Conservation (phyloP, 2,797 vertebrate species). For the Serranus cabrilla region DNA sequence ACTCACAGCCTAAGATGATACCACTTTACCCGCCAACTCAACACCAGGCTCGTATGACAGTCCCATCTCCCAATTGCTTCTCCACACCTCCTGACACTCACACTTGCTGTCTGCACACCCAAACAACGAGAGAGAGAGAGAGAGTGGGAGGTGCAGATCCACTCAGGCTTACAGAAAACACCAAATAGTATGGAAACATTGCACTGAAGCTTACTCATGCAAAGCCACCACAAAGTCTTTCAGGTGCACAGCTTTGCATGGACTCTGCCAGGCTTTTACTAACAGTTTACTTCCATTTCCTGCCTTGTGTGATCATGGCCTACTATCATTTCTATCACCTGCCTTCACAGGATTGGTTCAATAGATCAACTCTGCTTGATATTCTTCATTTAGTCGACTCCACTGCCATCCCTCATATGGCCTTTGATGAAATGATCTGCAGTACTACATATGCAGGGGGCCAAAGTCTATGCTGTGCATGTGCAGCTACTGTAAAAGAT, state of each 20-base stretch:
- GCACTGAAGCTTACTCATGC: constrained; percentile 36
- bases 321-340: constrained; percentile 28
- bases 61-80: constrained; percentile 21
- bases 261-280: not conserved
- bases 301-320: constrained; percentile 13
- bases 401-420: constrained; percentile 17
- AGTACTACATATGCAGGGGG: not conserved
- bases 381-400: constrained; percentile 15
- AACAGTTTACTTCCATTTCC: constrained; percentile 8
- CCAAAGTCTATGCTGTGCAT: not conserved
- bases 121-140: constrained; percentile 20
- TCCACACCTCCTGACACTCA: constrained; percentile 24
- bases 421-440: constrained; percentile 26
- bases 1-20: constrained; percentile 9
- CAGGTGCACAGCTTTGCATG: not conserved
- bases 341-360: constrained; percentile 14
- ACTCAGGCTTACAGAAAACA: constrained; percentile 53
- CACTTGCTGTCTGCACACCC: constrained; percentile 25
- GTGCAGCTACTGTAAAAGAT: constrained; percentile 33
- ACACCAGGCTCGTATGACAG: constrained; percentile 46
- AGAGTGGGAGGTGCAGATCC: constrained; percentile 38
- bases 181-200: constrained; percentile 62
- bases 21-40: constrained; percentile 45
- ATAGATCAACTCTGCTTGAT: constrained; percentile 7
- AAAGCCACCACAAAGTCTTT: not conserved